A percentile compares a stretch with the other conserved stretches of the same genome.
These are phyloP conservation scores for Patella depressa DNA, from an alignment of 2,888 invertebrate species.

Conservation along the genomic window DNA sequence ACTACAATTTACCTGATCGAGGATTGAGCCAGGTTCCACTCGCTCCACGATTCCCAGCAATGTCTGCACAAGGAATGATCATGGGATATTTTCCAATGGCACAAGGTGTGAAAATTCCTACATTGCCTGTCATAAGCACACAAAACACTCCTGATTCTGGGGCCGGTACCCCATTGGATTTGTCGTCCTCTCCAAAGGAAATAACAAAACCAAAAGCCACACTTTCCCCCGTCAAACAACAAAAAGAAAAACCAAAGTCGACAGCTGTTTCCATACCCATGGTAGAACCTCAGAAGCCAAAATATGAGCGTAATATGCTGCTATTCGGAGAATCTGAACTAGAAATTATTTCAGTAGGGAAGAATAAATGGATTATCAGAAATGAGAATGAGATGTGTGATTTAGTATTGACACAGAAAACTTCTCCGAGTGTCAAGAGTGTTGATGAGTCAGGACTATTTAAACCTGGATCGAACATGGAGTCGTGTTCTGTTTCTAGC, in stretches of 20 bases:
- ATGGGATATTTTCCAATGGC: constrained; percentile 40
- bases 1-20: constrained; percentile 62
- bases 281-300: constrained; percentile 26
- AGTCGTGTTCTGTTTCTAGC: neutral
- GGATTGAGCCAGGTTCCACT: constrained; percentile 48
- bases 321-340: constrained; percentile 60
- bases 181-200: constrained; percentile 51
- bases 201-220: constrained; percentile 29
- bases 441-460: no score
- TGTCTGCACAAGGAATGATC: constrained; percentile 31
- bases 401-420: constrained; percentile 33
- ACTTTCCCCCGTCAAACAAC: constrained; percentile 20
- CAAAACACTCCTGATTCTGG: constrained; percentile 35
- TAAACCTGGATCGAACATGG: neutral
- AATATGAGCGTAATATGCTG: constrained; percentile 58
- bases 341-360: constrained; percentile 63
- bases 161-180: constrained; percentile 52
- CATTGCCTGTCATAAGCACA: constrained; percentile 27
- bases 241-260: constrained; percentile 15
- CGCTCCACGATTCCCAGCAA: constrained; percentile 37
- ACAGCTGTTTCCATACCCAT: neutral
- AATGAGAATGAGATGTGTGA: constrained; percentile 58
- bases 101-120: constrained; percentile 15
- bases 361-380: constrained; percentile 62
- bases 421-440: neutral